Evolutionary conservation across 2,888 invertebrate species (phyloP).

Genomic region (Xylota segnis): DNA sequence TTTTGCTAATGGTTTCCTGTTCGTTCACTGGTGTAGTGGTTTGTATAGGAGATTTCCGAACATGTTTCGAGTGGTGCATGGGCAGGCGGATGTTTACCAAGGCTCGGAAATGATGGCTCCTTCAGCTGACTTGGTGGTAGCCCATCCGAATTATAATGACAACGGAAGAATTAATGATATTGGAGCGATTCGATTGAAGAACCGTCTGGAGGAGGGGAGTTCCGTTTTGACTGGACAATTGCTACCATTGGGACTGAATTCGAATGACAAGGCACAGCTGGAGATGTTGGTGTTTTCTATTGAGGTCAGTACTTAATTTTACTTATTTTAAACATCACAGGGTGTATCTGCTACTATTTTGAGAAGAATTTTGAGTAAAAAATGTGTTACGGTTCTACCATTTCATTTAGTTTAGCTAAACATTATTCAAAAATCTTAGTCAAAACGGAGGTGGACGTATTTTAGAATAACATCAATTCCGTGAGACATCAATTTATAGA

Average conservation of each 20-base stretch:
- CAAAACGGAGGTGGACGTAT: too few species aligned
- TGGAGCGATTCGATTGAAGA: conserved; percentile 33
- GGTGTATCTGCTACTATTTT: too few species aligned
- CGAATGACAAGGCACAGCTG: neutral
- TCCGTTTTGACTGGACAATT: neutral
- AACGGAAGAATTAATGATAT: conserved; percentile 29
- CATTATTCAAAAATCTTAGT: too few species aligned
- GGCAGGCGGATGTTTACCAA: neutral
- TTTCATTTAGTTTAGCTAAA: too few species aligned
- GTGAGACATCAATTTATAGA: too few species aligned
- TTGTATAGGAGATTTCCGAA: conserved; percentile 36
- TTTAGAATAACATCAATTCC: too few species aligned
- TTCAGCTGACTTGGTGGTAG: neutral
- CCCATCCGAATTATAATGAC: conserved; percentile 42
- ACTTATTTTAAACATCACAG: too few species aligned
- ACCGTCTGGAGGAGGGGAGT: neutral
- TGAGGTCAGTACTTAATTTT: conserved; percentile 24
- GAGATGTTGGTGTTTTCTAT: conserved; percentile 39
- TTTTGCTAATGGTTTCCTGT: conserved; percentile 32
- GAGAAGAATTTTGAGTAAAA: too few species aligned
- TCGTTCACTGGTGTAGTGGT: conserved; percentile 20
- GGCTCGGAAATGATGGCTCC: neutral
- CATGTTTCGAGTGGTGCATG: conserved; percentile 16
- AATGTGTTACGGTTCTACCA: too few species aligned
- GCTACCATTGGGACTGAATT: neutral